phyloP scores from a whole-genome alignment of 2,888 invertebrate species.

The Peribatodes rhomboidaria region DNA sequence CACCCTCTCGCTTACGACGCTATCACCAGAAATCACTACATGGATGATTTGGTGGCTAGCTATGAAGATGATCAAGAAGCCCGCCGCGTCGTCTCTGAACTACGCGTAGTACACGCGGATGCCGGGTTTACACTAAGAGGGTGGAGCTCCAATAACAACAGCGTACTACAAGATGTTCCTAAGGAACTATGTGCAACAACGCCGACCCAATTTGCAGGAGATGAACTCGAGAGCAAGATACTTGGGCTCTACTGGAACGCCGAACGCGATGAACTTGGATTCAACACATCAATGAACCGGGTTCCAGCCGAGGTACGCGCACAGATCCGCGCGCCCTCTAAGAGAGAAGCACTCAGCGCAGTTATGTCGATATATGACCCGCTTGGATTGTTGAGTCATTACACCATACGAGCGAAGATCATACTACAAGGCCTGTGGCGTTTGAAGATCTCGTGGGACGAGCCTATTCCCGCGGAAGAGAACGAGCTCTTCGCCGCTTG shows the following conservation, averaged over 20 bases:
- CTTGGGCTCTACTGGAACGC: conserved; percentile 2
- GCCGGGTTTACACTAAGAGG: neutral
- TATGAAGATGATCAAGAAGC: neutral
- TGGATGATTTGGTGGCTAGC: neutral
- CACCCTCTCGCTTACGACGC: neutral
- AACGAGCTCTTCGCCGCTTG: neutral
- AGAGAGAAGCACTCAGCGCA: too few species aligned
- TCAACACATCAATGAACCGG: conserved; percentile 6
- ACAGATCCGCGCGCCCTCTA: neutral
- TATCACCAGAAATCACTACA: neutral
- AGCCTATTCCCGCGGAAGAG: neutral
- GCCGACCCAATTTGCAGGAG: neutral
- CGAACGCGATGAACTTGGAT: neutral
- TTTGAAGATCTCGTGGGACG: too few species aligned
- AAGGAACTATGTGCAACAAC: neutral
- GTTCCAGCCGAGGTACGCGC: neutral
- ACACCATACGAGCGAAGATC: neutral
- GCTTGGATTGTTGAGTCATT: neutral
- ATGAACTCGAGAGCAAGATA: neutral
- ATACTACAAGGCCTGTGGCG: neutral
- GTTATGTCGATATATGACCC: neutral
- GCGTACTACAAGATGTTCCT: neutral
- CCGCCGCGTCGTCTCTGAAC: neutral
- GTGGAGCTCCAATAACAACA: neutral
- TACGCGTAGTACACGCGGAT: neutral